Conservation (phyloP, 1,140 invertebrate genomes). For the Eurosta solidaginis region DNA sequence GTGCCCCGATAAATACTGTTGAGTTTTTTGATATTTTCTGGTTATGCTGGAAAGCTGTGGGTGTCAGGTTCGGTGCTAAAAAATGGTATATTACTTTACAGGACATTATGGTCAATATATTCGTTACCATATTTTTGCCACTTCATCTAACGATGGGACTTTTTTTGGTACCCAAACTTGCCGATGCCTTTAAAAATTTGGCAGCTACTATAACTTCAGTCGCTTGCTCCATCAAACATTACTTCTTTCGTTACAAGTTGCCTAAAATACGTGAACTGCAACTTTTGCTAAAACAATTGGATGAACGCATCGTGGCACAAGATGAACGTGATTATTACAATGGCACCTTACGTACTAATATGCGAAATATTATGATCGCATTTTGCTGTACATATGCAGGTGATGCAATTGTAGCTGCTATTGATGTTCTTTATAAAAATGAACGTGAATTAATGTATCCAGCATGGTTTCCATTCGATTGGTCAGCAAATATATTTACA, state of each 20-base stretch:
- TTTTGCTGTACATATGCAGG: background rate
- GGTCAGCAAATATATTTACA: background rate
- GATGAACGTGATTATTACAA: constrained; percentile 19
- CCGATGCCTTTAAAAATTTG: background rate
- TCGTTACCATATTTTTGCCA: background rate
- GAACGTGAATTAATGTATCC: constrained; percentile 24
- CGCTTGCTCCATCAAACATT: background rate
- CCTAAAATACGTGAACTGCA: background rate
- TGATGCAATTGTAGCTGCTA: background rate
- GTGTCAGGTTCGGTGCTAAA: background rate
- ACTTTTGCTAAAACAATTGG: background rate
- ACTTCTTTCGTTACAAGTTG: background rate
- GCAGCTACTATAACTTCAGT: background rate
- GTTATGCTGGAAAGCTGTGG: background rate
- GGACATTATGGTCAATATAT: background rate
- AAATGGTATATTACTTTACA: background rate
- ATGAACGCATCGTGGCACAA: background rate
- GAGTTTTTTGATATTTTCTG: background rate
- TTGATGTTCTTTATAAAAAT: background rate
- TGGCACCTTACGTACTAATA: background rate
- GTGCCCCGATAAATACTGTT: background rate
- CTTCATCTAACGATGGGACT: background rate
- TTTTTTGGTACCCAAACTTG: background rate
- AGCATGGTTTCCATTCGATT: constrained; percentile 35
- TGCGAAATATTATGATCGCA: background rate